Evolutionary conservation across 2,113 vertebrate genomes (phyloP).

Genomic region (Coryphaenoides rupestris): DNA sequence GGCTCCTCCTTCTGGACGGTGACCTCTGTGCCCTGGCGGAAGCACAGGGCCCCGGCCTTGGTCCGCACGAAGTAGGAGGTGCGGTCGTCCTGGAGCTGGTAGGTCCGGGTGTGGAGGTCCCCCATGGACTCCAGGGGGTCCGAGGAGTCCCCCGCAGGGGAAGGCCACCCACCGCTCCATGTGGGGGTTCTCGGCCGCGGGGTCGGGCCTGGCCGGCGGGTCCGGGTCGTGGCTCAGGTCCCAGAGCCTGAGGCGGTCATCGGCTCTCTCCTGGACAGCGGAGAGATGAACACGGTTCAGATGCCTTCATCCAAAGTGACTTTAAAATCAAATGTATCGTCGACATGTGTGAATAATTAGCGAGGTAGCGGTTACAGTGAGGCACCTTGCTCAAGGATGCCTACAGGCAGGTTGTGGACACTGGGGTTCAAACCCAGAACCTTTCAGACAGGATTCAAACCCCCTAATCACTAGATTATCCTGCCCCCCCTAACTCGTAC

Average conservation of each 20-base stretch:
- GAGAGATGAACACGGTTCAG: no score
- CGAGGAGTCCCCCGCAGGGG: neutral
- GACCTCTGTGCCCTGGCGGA: constrained; percentile 87
- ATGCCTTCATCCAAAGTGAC: no score
- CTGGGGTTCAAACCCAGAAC: no score
- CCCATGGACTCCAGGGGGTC: constrained; percentile 53
- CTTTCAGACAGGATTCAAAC: no score
- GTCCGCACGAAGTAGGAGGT: constrained; percentile 86
- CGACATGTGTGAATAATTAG: no score
- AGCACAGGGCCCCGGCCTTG: constrained; percentile 90
- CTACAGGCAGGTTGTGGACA: no score
- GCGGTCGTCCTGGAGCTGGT: constrained; percentile 80
- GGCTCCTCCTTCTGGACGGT: constrained; percentile 72
- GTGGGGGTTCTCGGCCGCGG: neutral
- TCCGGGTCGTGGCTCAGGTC: constrained; percentile 24
- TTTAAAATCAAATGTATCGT: no score
- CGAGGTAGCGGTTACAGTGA: no score
- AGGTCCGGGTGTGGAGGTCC: constrained; percentile 76
- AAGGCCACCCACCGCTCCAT: constrained; percentile 10
- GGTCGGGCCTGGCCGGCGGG: constrained; percentile 7
- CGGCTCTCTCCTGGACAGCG: constrained; percentile 27
- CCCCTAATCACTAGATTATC: no score
- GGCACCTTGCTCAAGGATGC: no score
- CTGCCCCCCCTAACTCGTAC: no score
- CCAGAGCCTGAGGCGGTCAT: constrained; percentile 32